A percentile compares a stretch with the other conserved stretches of the same genome.
phyloP scores from a whole-genome alignment of 2,797 vertebrate species.

The Natrix natrix region DNA sequence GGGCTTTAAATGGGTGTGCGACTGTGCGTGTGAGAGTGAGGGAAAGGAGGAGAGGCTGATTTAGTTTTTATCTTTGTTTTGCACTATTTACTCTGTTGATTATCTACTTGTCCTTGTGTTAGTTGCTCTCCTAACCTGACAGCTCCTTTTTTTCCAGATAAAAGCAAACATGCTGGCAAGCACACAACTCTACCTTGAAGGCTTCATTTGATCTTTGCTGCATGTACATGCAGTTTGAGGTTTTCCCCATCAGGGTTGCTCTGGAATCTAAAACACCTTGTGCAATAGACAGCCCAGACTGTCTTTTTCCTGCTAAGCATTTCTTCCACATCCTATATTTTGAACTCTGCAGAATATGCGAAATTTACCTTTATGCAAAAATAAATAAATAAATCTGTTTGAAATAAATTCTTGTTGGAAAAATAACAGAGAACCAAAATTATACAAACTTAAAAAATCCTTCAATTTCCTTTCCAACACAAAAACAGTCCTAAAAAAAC shows the following conservation, averaged over 20 bases:
- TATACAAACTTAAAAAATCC: background rate
- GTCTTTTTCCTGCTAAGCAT: background rate
- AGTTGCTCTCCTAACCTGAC: background rate
- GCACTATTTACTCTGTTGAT: background rate
- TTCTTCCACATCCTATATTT: background rate
- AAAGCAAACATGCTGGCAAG: background rate
- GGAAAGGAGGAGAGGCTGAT: background rate
- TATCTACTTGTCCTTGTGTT: background rate
- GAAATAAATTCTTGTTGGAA: background rate
- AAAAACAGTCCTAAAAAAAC: background rate
- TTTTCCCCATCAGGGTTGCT: background rate
- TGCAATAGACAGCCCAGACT: background rate
- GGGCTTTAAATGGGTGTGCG: background rate
- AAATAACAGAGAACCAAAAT: background rate
- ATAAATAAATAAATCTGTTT: background rate
- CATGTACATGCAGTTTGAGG: background rate
- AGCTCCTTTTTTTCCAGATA: background rate
- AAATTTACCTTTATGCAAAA: background rate
- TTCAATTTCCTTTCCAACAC: background rate
- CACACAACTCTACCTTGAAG: background rate
- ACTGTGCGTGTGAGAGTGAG: background rate
- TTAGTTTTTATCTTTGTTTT: background rate
- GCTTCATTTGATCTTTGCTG: background rate
- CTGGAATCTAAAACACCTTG: background rate
- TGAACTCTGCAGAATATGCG: background rate